These are phyloP conservation scores for Colinus virginianus DNA, from an alignment of 2,113 vertebrate species.

Conservation along the genomic window DNA sequence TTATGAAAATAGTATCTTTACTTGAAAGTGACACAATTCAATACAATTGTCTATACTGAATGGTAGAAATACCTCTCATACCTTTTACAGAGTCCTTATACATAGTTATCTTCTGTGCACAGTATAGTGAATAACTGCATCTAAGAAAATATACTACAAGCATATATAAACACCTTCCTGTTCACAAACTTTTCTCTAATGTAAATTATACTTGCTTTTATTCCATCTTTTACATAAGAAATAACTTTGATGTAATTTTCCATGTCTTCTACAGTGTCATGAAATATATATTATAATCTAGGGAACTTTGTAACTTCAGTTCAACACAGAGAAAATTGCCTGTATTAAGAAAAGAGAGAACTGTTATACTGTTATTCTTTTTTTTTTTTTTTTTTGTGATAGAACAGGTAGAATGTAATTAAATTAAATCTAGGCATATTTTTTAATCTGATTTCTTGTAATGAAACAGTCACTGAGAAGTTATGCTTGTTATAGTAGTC, in stretches of 20 bases:
- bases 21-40: not conserved
- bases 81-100: not conserved
- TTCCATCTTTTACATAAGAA: not conserved
- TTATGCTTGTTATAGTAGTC: accelerated
- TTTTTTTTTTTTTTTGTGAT: not conserved
- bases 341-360: not conserved
- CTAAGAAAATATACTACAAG: not conserved
- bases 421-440: not conserved
- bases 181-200: not conserved
- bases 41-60: not conserved
- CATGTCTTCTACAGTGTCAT: not conserved
- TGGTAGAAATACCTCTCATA: not conserved
- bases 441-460: not conserved
- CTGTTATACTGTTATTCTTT: not conserved
- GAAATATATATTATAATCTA: not conserved
- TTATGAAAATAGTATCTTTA: not conserved
- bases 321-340: not conserved
- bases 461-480: not conserved
- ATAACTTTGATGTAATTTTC: not conserved
- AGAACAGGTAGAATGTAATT: not conserved
- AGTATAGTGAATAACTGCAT: not conserved
- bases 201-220: not conserved
- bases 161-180: not conserved
- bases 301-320: not conserved
- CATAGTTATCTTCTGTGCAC: not conserved